Base-by-base conservation (phyloP, 2,888 invertebrate genomes). In the Ochropleura leucogaster region DNA sequence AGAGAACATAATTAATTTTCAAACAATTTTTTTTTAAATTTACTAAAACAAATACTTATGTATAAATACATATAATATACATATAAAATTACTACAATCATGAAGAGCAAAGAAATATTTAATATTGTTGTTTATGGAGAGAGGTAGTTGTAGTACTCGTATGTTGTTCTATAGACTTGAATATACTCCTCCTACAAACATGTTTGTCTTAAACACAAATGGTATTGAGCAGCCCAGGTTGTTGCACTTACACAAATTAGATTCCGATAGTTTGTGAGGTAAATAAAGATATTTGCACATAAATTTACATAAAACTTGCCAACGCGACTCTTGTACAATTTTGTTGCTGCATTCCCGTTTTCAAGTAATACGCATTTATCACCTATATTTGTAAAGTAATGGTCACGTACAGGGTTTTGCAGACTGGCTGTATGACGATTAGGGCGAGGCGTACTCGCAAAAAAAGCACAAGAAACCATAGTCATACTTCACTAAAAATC, bases 171-270 rank as follows among this genome's bases (percentile, higher is more conserved):
- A 14, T 57, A 0, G 7, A 47, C 9, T 49, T 49, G 4, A 57
- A 42, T 42, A 12, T 0, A 42, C 40, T 47, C 14, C 47, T 42
- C 0, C 6, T 14, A 18, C 14, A 72, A 71, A 47, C 20, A 68
- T 30, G 30, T 71, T 69, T 53, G n/a, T 40, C 12, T 46, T 6
- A 47, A 72, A 72, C 55, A 55, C 4, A 16, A 40, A n/a, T 40
- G 9, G 8, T 40, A 46, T 5, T 46, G 10, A 71, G n/a, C 10
- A 14, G 12, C 20, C 16, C 4, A 20, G 6, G 18, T 10, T 9
- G 14, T 12, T 57, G 18, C 72, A 42, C 18, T 59, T 18, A 59
- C 42, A 49, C 14, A 10, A 20, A 73, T 42, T 57, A 42, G 5
- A 18, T 16, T 3, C 42, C 14, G 7, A 73, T 59, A 42, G 72